Base-by-base conservation (phyloP, 1,140 invertebrate genomes). In the Macrostomum lignano region DNA sequence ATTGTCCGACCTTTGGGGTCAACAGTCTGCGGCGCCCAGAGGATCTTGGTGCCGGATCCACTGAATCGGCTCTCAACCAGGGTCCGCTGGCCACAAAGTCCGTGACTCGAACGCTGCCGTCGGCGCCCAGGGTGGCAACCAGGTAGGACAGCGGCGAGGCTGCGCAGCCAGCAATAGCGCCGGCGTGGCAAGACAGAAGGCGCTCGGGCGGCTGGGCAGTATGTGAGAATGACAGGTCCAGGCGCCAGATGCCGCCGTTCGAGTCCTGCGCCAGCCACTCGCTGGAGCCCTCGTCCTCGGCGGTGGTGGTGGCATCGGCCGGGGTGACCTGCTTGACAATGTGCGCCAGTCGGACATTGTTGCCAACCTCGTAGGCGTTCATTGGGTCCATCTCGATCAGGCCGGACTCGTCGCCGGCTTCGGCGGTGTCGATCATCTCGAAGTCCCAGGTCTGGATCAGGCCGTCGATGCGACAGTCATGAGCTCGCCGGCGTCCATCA, bases 311-410 rank as follows among this genome's bases (percentile, higher is more conserved):
- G n/a, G n/a, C n/a, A n/a, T n/a, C n/a, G n/a, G n/a, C n/a, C n/a
- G n/a, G n/a, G n/a, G n/a, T n/a, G n/a, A n/a, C n/a, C n/a, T 61
- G 55, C 42, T 66, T 69, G 3, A 58, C 45, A 21, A 71, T 62
- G 26, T 49, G 57, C 51, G 65, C 63, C 2, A 70, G 48, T 46
- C 47, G 38, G 2, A 49, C 55, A 31, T 53, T 43, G 13, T 46
- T 42, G 10, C 46, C 41, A 38, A 72, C 63, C 46, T 54, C 40
- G 43, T 70, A 60, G 51, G 79, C 74, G 46, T 73, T 71, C 33
- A 72, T 69, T 2, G 76, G 75, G 47, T 81, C 74, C 30, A 77
- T 66, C 51, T 74, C 69, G 29, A 77, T 64, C 35, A 68, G 67
- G n/a, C 66, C 65, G 40, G 72, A 66, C 6, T 74, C 70, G 44